Conservation (phyloP, 2,797 vertebrate species). For the Cynodonichthys magdalenae region DNA sequence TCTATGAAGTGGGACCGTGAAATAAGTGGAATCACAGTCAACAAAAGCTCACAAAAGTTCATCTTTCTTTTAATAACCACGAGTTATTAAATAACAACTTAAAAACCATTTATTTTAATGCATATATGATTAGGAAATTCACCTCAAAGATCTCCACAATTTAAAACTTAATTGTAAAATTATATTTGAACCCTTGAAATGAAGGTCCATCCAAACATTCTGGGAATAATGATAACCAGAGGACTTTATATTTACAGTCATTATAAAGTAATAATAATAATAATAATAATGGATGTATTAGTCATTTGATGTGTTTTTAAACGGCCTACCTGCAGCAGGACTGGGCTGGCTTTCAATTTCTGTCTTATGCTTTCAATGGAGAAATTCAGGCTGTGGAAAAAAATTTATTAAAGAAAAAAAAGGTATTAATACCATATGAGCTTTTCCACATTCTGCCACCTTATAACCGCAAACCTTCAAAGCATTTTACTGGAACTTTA, state of each 20-base stretch:
- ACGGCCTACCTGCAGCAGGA: constrained; percentile 89
- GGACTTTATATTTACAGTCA: neutral
- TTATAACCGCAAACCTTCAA: no score
- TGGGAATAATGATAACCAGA: neutral
- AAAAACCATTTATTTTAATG: no score
- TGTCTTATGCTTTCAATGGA: constrained; percentile 91
- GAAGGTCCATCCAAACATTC: neutral
- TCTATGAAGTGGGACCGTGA: constrained; percentile 65
- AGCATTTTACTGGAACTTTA: no score
- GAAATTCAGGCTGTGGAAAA: constrained; percentile 81
- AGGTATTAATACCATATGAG: no score
- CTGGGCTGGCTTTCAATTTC: constrained; percentile 90
- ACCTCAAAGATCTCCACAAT: no score
- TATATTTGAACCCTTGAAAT: neutral
- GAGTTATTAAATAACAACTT: no score
- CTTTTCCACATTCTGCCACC: no score
- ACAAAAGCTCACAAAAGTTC: no score
- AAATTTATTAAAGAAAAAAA: neutral
- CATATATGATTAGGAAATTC: no score
- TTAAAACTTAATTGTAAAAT: neutral
- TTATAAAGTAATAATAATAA: neutral
- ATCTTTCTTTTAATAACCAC: no score
- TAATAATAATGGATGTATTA: no score
- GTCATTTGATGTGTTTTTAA: neutral
- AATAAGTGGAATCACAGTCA: no score